Evolutionary conservation across 2,797 vertebrate genomes (phyloP).

Genomic region (Emys orbicularis): DNA sequence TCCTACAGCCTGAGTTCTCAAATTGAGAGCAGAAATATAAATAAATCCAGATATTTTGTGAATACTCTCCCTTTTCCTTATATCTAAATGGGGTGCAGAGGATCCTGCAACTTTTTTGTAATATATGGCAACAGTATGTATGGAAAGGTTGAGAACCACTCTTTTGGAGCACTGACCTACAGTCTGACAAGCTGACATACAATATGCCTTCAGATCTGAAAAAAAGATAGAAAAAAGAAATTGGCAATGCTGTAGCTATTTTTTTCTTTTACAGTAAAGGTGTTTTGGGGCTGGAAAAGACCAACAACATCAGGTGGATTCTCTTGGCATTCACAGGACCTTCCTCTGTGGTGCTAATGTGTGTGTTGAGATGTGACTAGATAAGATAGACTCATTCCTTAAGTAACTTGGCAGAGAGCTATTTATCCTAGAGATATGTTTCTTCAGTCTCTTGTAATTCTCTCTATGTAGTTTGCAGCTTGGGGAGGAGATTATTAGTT

Average conservation of each 20-base stretch:
- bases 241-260: neutral
- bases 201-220: neutral
- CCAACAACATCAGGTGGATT: neutral
- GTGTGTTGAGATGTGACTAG: neutral
- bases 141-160: neutral
- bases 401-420: neutral
- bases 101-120: neutral
- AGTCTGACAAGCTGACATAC: neutral
- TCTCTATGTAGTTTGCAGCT: neutral
- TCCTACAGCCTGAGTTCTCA: too few relatives aligned
- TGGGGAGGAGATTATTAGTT: neutral
- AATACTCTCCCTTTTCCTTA: neutral
- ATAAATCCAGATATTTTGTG: too few relatives aligned
- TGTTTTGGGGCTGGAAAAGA: neutral
- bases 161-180: neutral
- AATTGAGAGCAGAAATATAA: too few relatives aligned
- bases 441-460: neutral
- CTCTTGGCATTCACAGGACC: neutral
- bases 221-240: neutral
- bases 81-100: neutral
- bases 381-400: neutral
- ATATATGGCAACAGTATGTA: neutral
- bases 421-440: neutral
- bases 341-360: neutral
- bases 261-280: neutral